Evolutionary conservation across 2,113 vertebrate species (phyloP).

Genomic region (Stegostoma tigrinum): DNA sequence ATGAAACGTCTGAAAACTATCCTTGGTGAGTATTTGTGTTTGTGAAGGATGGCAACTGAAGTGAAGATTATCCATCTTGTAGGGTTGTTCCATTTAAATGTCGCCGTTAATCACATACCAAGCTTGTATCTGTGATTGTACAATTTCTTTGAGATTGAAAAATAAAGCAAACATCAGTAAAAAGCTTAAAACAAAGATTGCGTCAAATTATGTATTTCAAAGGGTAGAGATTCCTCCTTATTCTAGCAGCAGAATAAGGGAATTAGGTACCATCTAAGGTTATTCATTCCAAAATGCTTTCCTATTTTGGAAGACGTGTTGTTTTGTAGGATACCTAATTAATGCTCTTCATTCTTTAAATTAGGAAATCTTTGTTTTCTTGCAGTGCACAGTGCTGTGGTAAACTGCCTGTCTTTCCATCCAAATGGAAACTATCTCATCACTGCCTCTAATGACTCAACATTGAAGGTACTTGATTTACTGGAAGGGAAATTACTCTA

Average conservation of each 20-base stretch:
- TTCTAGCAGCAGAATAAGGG: background rate
- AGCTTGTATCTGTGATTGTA: background rate
- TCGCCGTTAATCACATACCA: background rate
- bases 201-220: background rate
- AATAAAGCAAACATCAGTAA: no score
- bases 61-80: background rate
- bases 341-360: background rate
- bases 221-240: background rate
- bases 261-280: background rate
- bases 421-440: conserved; percentile 82
- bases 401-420: conserved; percentile 88
- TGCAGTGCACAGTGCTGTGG: conserved; percentile 77
- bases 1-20: no score
- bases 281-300: background rate
- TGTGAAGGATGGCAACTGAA: background rate
- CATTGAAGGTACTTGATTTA: conserved; percentile 88
- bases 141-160: background rate
- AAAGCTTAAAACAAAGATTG: no score
- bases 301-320: background rate
- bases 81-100: background rate
- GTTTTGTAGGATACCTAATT: background rate
- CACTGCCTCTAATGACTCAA: conserved; percentile 88
- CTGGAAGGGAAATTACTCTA: conserved; percentile 86
- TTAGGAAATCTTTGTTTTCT: conserved; percentile 10
- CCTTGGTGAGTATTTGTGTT: background rate